phyloP scores from a whole-genome alignment of 2,797 vertebrate genomes.

The Squalus acanthias region DNA sequence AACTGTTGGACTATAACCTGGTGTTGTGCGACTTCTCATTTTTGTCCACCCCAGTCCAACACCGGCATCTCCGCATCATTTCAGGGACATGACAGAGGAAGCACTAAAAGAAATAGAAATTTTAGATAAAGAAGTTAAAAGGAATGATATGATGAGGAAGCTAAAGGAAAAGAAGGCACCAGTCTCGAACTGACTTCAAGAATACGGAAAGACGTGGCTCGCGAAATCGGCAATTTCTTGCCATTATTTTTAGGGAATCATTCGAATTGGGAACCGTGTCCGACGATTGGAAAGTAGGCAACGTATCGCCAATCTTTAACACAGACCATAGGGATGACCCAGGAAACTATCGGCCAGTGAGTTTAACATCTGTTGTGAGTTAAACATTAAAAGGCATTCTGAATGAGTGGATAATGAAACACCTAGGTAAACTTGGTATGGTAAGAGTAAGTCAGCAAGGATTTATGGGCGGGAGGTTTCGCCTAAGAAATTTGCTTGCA shows the following conservation, averaged over 20 bases:
- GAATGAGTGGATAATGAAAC: background rate
- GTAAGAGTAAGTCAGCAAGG: no score
- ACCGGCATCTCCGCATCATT: no score
- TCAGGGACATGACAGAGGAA: background rate
- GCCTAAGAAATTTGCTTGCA: no score
- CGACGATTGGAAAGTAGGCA: background rate
- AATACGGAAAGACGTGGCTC: background rate
- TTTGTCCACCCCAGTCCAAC: no score
- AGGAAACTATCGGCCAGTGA: no score
- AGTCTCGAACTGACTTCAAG: background rate
- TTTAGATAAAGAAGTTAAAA: background rate
- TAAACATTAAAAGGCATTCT: no score
- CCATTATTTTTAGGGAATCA: background rate
- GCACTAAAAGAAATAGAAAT: background rate
- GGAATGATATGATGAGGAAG: background rate
- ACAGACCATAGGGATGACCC: background rate
- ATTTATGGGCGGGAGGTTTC: no score
- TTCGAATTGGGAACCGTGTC: background rate
- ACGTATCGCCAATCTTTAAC: background rate
- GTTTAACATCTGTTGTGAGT: no score
- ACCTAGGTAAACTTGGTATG: no score
- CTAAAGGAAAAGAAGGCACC: background rate
- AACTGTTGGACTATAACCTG: no score
- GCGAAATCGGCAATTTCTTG: background rate
- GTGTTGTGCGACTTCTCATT: no score